phyloP scores from a whole-genome alignment of 2,888 invertebrate genomes.

The Strigamia maritima region DNA sequence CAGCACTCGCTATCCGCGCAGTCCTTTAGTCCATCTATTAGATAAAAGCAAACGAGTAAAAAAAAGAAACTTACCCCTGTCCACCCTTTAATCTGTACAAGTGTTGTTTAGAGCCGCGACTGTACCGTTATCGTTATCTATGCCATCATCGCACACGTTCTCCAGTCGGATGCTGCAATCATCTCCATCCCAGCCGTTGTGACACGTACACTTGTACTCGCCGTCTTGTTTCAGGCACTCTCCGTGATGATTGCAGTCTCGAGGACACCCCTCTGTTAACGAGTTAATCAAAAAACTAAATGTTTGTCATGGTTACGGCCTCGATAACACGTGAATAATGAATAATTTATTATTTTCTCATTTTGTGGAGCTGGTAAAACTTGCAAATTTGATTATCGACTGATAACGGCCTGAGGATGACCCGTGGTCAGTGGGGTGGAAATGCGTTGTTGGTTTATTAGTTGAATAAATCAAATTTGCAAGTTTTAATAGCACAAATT shows the following conservation, averaged over 20 bases:
- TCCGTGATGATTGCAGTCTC: constrained; percentile 45
- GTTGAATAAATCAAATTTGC: neutral
- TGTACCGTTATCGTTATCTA: constrained; percentile 95
- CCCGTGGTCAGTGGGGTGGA: too few relatives aligned
- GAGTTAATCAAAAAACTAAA: neutral
- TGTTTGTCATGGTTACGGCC: too few relatives aligned
- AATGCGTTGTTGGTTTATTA: neutral
- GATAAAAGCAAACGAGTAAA: neutral
- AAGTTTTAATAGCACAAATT: too few relatives aligned
- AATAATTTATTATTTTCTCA: too few relatives aligned
- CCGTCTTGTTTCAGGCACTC: constrained; percentile 59
- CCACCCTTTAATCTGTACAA: neutral
- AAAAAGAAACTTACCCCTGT: too few relatives aligned
- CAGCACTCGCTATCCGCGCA: constrained; percentile 99
- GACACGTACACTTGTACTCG: constrained; percentile 92
- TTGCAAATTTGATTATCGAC: too few relatives aligned
- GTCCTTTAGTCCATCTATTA: constrained; percentile 87
- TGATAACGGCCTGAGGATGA: too few relatives aligned
- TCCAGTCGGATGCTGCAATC: constrained; percentile 91
- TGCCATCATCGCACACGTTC: constrained; percentile 85
- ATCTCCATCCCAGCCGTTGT: constrained; percentile 90
- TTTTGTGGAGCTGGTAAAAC: too few relatives aligned
- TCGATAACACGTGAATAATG: too few relatives aligned
- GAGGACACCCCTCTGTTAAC: constrained; percentile 44
- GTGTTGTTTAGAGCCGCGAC: neutral